Base-by-base conservation (phyloP, 2,113 vertebrate genomes). In the Chloropsis hardwickii region DNA sequence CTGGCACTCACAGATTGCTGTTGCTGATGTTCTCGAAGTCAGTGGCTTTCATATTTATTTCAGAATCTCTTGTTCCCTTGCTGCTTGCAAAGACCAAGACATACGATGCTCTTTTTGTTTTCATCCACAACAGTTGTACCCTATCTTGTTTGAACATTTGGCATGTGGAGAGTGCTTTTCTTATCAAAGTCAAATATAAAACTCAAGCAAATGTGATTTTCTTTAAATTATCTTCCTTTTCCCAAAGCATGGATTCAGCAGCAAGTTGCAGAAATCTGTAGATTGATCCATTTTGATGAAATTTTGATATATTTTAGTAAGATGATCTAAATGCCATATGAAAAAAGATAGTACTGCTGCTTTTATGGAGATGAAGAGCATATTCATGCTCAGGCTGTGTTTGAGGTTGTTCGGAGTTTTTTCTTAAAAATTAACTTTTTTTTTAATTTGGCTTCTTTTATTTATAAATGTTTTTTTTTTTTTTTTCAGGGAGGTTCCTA, bases 401-500 rank as follows among this genome's bases (percentile, higher is more conserved):
- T 85, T 85, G 37, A 40, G 3, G 15, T 33, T 69, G 24, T 42
- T 56, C 25, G 29, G 40, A 2, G 0, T 14, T 48, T 58, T 62
- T 56, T 35, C 20, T 12, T 18, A 3, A 18, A 40, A 65, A 40
- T 13, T 11, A 47, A 18, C 7, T 24, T 60, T 12, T 45, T 13
- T 37, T 20, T 14, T 8, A 18, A 53, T 25, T 5, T 10, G 21
- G 1, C 24, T 60, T 86, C 13, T 56, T 33, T 92, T 37, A 69
- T 86, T 95, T 94, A 29, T 91, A 33, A 57, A 53, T 47, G 11
- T 39, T 64, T 77, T 10, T 3, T 51, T 84, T 87, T n/a, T 40
- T 40, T 40, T 50, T 82, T 66, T 27, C 94, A 99, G 99, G 97
- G 99, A 99, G 96, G 99, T 99, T 94, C 98, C 99, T 71, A 98